A percentile compares a stretch with the other conserved stretches of the same genome.
phyloP scores from a whole-genome alignment of 2,113 vertebrate genomes.

The Sylvia atricapilla region DNA sequence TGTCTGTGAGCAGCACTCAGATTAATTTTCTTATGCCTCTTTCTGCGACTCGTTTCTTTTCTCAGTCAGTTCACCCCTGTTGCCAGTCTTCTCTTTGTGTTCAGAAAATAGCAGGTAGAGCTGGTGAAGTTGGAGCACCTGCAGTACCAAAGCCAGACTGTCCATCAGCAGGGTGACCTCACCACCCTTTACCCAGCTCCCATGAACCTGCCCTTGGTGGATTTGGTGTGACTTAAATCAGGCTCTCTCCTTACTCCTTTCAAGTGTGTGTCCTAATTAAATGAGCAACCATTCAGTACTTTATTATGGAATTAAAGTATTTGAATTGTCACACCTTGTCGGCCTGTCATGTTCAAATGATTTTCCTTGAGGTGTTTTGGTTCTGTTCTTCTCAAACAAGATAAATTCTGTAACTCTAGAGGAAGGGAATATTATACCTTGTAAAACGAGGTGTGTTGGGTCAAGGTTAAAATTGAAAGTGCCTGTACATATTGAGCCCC shows the following conservation, averaged over 20 bases:
- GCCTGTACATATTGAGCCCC: not conserved
- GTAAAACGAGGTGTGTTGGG: not conserved
- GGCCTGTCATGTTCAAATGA: not conserved
- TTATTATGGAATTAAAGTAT: not conserved
- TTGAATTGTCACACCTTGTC: not conserved
- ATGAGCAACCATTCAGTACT: not conserved
- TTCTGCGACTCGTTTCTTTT: not conserved
- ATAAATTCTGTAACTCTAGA: not conserved
- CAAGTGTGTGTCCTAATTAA: not conserved
- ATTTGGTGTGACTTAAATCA: not conserved
- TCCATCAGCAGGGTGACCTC: not conserved
- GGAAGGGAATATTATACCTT: not conserved
- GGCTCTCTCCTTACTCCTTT: not conserved
- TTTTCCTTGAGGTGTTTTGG: not conserved
- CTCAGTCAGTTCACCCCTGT: not conserved
- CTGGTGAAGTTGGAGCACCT: not conserved
- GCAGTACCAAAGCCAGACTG: not conserved
- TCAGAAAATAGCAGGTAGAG: not conserved
- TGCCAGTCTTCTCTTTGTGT: not conserved
- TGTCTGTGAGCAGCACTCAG: not conserved
- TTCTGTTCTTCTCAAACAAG: not conserved
- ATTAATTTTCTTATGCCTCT: not conserved
- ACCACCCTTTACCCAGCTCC: not conserved
- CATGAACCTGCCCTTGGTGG: not conserved
- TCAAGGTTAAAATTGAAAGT: not conserved